phyloP scores from a whole-genome alignment of 1,140 invertebrate genomes.

The roundworm (Caenorhabditis elegans) region WBcel235 BX284606.5:13870501-13871000 shows the following conservation, averaged over 20 bases:
- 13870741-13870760: too few relatives aligned
- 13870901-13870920: background rate
- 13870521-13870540: constrained; percentile 61
- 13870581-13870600: background rate
- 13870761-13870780: too few relatives aligned
- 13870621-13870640: background rate
- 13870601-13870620: background rate
- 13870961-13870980: background rate
- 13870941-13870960: constrained; percentile 26
- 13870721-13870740: background rate
- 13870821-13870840: background rate
- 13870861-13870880: background rate
- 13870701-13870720: background rate
- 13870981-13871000: too few relatives aligned
- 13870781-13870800: too few relatives aligned
- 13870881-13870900: constrained; percentile 30
- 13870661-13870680: constrained; percentile 29
- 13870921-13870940: constrained; percentile 12
- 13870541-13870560: background rate
- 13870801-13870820: too few relatives aligned
- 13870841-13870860: background rate
- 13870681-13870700: constrained; percentile 24
- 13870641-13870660: constrained; percentile 29
- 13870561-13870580: background rate
- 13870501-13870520: constrained; percentile 65